phyloP scores from a whole-genome alignment of 2,113 vertebrate genomes.

The Cisticola juncidis region DNA sequence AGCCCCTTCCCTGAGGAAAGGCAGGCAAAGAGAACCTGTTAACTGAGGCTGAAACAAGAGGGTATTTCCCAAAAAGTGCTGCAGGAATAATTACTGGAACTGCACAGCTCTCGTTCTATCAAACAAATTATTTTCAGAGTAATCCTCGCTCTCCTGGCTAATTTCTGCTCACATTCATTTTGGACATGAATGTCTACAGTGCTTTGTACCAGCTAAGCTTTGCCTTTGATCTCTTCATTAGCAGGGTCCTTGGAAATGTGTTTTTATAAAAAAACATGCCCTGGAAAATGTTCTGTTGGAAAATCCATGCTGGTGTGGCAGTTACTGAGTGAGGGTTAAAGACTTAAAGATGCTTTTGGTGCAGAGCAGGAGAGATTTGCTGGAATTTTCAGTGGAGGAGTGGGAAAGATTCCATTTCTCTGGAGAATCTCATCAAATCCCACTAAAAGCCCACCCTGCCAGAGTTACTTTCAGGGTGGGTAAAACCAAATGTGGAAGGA shows the following conservation, averaged over 20 bases:
- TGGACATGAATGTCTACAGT: neutral
- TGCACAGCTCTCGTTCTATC: neutral
- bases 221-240: slow-evolving; percentile 44
- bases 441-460: neutral
- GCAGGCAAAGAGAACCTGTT: neutral
- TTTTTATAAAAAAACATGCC: slow-evolving; percentile 30
- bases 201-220: neutral
- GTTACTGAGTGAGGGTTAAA: neutral
- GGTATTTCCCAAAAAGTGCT: neutral
- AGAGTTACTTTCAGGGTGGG: neutral
- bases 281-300: neutral
- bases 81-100: slow-evolving; percentile 13
- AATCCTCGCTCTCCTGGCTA: neutral
- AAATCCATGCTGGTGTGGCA: neutral
- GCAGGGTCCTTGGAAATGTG: neutral
- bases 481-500: neutral
- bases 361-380: neutral
- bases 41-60: neutral
- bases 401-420: neutral
- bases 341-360: neutral
- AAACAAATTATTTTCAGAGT: neutral
- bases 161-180: slow-evolving; percentile 14
- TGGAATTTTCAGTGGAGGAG: neutral
- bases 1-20: slow-evolving; percentile 4
- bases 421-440: neutral